Evolutionary conservation across 2,797 vertebrate genomes (phyloP).

Genomic region (Pitangus sulphuratus): DNA sequence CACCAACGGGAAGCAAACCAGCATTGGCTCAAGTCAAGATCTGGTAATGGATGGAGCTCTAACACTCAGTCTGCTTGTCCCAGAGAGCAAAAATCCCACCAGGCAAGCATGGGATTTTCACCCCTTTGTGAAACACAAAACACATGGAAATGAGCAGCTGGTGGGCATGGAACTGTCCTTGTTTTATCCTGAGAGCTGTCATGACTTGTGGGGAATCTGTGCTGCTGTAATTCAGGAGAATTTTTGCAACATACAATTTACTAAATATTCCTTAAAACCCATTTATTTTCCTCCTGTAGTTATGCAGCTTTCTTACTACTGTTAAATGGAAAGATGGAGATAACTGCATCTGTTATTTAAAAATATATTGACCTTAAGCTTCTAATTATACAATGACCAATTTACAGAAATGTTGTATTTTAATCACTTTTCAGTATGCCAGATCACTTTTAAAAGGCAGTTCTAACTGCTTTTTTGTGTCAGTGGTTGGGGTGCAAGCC

Average conservation of each 20-base stretch:
- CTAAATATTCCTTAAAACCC: background rate
- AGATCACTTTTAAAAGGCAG: background rate
- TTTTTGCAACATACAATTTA: background rate
- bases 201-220: background rate
- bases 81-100: background rate
- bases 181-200: background rate
- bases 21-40: too few relatives aligned
- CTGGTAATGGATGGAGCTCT: too few relatives aligned
- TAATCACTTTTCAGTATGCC: slow-evolving; percentile 24
- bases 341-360: background rate
- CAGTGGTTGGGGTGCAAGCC: slow-evolving; percentile 17
- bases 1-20: too few relatives aligned
- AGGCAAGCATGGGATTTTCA: background rate
- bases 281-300: background rate
- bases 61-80: too few relatives aligned
- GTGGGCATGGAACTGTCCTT: background rate
- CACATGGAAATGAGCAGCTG: background rate
- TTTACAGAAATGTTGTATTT: background rate
- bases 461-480: background rate
- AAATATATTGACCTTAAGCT: slow-evolving; percentile 10
- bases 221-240: background rate
- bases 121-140: background rate
- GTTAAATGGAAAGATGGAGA: background rate
- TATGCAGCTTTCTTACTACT: background rate
- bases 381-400: slow-evolving; percentile 22